Evolutionary conservation across 92 coral and sea anemone species (phyloP).

Genomic region (Parazoanthus swiftii): DNA sequence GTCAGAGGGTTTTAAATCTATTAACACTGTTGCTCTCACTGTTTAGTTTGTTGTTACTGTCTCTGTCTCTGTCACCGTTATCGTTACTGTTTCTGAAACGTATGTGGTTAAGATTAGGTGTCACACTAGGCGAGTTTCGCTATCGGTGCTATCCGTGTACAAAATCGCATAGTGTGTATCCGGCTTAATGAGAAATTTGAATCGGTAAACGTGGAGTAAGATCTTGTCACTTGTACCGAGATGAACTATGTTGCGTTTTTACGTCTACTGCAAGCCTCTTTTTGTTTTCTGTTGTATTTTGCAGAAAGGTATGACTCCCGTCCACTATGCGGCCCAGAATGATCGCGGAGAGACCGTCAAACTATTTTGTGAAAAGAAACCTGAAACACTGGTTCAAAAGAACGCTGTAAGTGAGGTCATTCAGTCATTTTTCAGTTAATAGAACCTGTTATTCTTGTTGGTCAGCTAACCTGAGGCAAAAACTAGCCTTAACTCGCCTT

Average conservation of each 20-base stretch:
- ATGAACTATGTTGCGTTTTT: not conserved
- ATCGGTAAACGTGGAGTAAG: not conserved
- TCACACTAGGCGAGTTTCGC: no score
- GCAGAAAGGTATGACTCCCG: constrained; percentile 95
- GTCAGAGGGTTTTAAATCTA: constrained; percentile 14
- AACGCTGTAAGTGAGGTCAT: constrained; percentile 67
- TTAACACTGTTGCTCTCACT: no score
- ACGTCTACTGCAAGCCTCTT: not conserved
- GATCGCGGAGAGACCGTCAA: constrained; percentile 82
- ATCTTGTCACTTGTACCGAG: not conserved
- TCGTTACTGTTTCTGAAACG: not conserved
- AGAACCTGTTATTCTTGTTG: no score
- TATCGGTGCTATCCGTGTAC: no score
- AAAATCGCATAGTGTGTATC: no score
- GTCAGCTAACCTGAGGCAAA: no score
- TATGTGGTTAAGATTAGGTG: no score
- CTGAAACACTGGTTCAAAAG: constrained; percentile 82
- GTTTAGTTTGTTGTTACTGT: no score
- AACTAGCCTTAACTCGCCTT: no score
- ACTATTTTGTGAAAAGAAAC: constrained; percentile 70
- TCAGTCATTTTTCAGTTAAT: not conserved
- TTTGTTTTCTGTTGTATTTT: not conserved
- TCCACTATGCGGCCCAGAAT: constrained; percentile 89
- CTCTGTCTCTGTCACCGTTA: no score
- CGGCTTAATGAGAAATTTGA: no score